Evolutionary conservation across 1,140 invertebrate species (phyloP).

Genomic region (Oscheius sp.): DNA sequence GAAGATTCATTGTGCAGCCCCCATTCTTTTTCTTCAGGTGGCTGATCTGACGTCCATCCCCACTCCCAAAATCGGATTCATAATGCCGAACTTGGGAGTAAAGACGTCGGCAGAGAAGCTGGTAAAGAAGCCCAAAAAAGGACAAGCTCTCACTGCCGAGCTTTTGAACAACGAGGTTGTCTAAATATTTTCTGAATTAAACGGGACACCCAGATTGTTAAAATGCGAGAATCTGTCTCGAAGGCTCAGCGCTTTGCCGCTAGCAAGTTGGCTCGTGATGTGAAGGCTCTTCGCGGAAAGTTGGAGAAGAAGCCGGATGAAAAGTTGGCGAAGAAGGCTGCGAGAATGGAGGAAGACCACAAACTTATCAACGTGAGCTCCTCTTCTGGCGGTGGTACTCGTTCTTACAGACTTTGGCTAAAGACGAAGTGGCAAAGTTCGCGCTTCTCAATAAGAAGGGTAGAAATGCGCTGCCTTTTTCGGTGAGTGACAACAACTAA

Average conservation of each 20-base stretch:
- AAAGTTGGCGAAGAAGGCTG: neutral
- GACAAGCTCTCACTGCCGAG: neutral
- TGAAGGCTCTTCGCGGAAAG: neutral
- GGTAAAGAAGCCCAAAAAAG: neutral
- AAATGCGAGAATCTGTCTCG: neutral
- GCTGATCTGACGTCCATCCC: neutral
- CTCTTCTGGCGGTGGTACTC: no score
- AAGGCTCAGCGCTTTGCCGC: neutral
- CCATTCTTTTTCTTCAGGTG: no score
- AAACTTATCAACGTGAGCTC: no score
- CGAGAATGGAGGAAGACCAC: neutral
- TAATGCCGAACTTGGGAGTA: neutral
- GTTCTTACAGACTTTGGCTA: neutral
- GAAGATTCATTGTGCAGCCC: no score
- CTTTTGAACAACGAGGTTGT: neutral
- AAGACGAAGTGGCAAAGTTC: neutral
- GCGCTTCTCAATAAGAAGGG: neutral
- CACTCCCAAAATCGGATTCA: neutral
- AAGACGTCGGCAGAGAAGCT: neutral
- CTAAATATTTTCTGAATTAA: no score
- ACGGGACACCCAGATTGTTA: neutral
- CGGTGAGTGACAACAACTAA: no score
- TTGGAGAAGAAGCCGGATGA: neutral
- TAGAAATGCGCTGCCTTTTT: neutral
- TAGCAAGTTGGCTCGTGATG: neutral